Evolutionary conservation across 2,888 invertebrate genomes (phyloP), one percentile per base, ranked within the genome.

Genomic region (Hetaerina titia): DNA sequence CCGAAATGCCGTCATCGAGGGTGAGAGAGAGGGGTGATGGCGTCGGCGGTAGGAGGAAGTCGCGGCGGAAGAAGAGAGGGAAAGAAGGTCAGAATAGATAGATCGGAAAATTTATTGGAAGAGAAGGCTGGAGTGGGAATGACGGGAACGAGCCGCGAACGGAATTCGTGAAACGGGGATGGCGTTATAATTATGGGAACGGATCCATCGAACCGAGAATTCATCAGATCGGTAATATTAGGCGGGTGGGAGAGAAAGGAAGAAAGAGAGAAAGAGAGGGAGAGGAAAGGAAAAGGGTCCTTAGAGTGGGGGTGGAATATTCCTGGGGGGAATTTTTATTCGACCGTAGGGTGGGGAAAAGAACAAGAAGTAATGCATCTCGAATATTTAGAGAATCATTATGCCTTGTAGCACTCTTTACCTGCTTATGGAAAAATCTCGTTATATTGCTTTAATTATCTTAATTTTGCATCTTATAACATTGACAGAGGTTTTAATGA

Each of bases 101-200:
- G 81, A 31, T 25, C 81, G 81, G 81, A 81, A 81, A 81, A 81
- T 81, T 81, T 31, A 31, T 81, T 81, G 89, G 89, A 7, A 57
- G 89, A 56, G 88, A 88, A 56, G 56, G 88, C 19, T 7, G 88
- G 88, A 15, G 19, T 56, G 57, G 58, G 89, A 89, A 58, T 58
- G 89, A 58, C 56, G 89, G 89, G 89, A 89, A n/a, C 56, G 89
- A 58, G n/a, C 56, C 57, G 81, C 81, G 89, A 56, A 58, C 57
- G 89, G 89, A 81, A 57, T 56, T 57, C 56, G 89, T 57, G 57
- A 89, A 57, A 57, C 69, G 81, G 81, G 81, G 81, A 81, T 81
- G 81, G 81, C 81, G 81, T 81, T 81, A 81, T 81, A 81, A 81
- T 81, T 81, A 81, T 81, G 81, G 81, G 81, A 81, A 81, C 81